phyloP scores from a whole-genome alignment of 2,797 vertebrate species.

The Simalia tracyae region DNA sequence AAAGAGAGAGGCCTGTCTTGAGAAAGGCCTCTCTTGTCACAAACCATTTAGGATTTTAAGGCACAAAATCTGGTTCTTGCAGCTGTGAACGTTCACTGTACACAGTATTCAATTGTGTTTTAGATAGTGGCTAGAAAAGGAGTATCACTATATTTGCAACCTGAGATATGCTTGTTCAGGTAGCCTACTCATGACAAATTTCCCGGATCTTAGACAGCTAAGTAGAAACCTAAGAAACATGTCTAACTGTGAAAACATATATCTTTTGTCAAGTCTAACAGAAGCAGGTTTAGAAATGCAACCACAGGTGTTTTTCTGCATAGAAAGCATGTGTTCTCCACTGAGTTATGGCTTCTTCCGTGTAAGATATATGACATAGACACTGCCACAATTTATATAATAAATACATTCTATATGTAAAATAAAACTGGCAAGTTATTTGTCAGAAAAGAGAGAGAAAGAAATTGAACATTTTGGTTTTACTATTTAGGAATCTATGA shows the following conservation, averaged over 20 bases:
- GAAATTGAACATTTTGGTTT: neutral
- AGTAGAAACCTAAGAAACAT: neutral
- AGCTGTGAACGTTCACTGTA: neutral
- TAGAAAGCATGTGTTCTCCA: neutral
- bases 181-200: neutral
- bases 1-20: neutral
- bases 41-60: neutral
- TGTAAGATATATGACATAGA: neutral
- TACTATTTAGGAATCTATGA: neutral
- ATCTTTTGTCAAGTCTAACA: neutral
- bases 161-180: neutral
- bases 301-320: neutral
- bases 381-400: neutral
- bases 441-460: neutral
- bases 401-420: neutral
- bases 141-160: neutral
- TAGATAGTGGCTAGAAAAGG: neutral
- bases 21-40: neutral
- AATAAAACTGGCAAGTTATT: neutral
- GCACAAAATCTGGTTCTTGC: neutral
- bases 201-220: neutral
- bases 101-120: neutral
- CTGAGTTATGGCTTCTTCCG: neutral
- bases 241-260: neutral
- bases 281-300: neutral